Percentiles rank a stretch among this genome's conserved stretches.
These are phyloP conservation scores for Danio kyathit DNA, from an alignment of 2,797 vertebrate genomes.

Conservation along the genomic window DNA sequence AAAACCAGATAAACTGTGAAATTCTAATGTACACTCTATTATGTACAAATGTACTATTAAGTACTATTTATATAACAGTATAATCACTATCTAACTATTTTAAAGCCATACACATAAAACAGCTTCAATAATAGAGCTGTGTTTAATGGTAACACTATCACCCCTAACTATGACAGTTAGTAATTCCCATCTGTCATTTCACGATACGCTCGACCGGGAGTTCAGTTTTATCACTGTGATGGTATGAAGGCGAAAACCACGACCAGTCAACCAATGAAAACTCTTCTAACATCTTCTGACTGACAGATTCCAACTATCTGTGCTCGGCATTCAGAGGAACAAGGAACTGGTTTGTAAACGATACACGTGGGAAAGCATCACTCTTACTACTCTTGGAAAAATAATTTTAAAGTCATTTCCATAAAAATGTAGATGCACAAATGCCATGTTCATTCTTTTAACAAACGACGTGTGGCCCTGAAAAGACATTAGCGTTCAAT, in stretches of 20 bases:
- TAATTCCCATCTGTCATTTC: constrained; percentile 8
- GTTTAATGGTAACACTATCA: neutral
- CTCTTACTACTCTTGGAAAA: neutral
- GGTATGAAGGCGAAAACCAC: neutral
- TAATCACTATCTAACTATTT: no score
- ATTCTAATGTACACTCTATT: no score
- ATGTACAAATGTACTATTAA: no score
- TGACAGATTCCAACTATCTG: constrained; percentile 11
- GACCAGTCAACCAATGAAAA: constrained; percentile 2
- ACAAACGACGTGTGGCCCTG: neutral
- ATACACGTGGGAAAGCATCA: constrained; percentile 17
- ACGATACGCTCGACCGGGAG: neutral
- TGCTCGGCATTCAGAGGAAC: neutral
- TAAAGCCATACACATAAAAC: no score
- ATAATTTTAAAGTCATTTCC: neutral
- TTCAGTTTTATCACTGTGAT: neutral
- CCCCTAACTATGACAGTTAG: constrained; percentile 9
- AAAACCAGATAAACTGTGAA: no score
- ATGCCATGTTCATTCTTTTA: neutral
- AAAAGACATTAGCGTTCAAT: constrained; percentile 40
- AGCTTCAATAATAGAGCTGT: no score
- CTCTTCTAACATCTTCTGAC: neutral
- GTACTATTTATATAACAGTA: no score
- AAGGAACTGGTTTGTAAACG: constrained; percentile 1
- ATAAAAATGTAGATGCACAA: neutral